A percentile compares a stretch with the other conserved stretches of the same genome.
phyloP scores from a whole-genome alignment of 2,113 vertebrate genomes.

The Fukomys damarensis region DNA sequence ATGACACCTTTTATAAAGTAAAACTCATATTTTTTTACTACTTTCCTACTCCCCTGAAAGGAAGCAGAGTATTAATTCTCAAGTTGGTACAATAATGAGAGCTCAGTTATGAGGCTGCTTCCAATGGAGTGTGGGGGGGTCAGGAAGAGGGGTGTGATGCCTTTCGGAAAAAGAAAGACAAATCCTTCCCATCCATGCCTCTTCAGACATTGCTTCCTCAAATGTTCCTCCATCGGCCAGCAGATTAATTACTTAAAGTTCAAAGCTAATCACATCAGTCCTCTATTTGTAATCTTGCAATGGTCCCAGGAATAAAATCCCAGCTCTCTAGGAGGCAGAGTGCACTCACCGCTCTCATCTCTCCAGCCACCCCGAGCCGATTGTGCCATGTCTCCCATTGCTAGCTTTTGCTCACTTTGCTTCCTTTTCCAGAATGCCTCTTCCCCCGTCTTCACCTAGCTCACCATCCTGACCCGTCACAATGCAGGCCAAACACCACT shows the following conservation, averaged over 20 bases:
- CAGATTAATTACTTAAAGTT: neutral
- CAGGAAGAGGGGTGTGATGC: neutral
- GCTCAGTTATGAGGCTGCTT: neutral
- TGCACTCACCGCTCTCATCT: neutral
- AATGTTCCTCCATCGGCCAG: no score
- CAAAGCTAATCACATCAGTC: neutral
- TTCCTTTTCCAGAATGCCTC: neutral
- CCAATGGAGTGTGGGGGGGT: neutral
- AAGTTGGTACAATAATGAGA: neutral
- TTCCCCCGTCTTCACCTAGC: neutral
- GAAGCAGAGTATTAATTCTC: slow-evolving; percentile 1
- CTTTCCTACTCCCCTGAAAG: neutral
- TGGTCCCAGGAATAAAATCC: neutral
- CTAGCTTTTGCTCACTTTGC: neutral
- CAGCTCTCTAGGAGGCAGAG: neutral
- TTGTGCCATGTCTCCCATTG: accelerated
- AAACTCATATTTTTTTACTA: neutral
- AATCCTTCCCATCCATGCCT: neutral
- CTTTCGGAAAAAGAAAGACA: neutral
- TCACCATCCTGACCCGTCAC: neutral
- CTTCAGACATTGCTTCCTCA: neutral
- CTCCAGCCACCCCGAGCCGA: neutral
- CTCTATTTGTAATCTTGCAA: neutral
- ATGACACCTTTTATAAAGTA: neutral
- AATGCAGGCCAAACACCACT: neutral